Evolutionary conservation across 2,113 vertebrate species (phyloP), one percentile per base, ranked within the genome.

Genomic region (Zosterops hypoxanthus): DNA sequence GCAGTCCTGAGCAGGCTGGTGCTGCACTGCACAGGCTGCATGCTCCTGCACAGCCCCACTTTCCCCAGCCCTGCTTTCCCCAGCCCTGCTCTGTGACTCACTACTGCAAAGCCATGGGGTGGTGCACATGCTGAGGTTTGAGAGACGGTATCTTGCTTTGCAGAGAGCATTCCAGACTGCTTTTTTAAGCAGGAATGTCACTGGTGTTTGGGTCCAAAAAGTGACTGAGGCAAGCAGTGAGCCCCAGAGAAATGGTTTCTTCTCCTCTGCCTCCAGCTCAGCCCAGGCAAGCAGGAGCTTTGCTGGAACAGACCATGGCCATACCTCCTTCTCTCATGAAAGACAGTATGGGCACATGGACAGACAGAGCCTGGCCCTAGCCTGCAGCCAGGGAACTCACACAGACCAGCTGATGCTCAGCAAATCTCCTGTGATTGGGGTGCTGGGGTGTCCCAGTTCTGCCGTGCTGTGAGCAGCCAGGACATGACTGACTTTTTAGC

Each of bases 41-140:
- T 2, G 13, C 66, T 69, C 2, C 14, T 12, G 6, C 12, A 6
- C 2, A 39, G 39, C 39, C 39, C 10, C 0, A 1, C 70, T 44
- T 41, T 46, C 50, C 82, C 3, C 1, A 55, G 29, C 17, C 39
- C 10, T 0, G 1, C 70, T 44, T 41, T 46, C 50, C 82, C 3
- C 1, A 55, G 29, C 17, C 0, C 12, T 42, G 80, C 60, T 69
- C 88, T 41, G 55, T 53, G 80, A 64, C 92, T 86, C 92, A 36
- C 70, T 34, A 73, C 82, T 75, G 70, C 0, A 0, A 63, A 84
- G 60, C 1, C 4, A 49, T 1, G 25, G 82, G 53, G 29, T 4
- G 59, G 46, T 76, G 57, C 71, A 72, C 12, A 2, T 0, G 0
- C 25, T 66, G 14, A 53, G 60, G 59, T 77, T 47, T 88, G 76